These are phyloP conservation scores for Prietella phreatophila DNA, from an alignment of 2,113 vertebrate genomes.

Conservation along the genomic window DNA sequence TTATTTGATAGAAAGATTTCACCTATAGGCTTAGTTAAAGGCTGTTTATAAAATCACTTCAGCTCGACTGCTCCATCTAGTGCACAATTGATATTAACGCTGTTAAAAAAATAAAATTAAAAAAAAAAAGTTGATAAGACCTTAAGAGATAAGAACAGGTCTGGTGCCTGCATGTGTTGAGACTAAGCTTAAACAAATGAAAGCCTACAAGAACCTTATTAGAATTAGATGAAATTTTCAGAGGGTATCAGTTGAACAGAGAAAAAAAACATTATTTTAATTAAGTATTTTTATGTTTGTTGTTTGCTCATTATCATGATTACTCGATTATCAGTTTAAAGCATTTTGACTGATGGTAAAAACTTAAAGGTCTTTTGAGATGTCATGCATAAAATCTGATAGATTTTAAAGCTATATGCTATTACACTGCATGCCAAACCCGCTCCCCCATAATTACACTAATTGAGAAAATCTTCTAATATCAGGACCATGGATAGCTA, in stretches of 20 bases:
- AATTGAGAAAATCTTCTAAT: conserved; percentile 60
- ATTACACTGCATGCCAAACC: not conserved
- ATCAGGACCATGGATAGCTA: conserved; percentile 78
- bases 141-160: conserved; percentile 6
- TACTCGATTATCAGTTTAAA: not conserved
- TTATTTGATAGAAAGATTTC: not conserved
- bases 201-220: not conserved
- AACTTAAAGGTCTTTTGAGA: not conserved
- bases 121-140: not conserved
- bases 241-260: not conserved
- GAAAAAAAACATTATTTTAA: not conserved
- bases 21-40: not conserved
- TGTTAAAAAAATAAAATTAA: too few relatives aligned
- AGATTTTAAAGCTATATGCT: not conserved
- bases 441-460: conserved; percentile 41
- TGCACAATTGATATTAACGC: conserved; percentile 6
- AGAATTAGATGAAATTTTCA: not conserved
- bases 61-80: conserved; percentile 50
- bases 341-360: not conserved
- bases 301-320: not conserved
- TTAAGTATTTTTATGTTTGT: not conserved
- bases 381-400: not conserved
- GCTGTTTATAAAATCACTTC: not conserved
- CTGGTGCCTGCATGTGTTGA: not conserved
- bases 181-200: not conserved